A percentile compares a stretch with the other conserved stretches of the same genome.
These are phyloP conservation scores for Lucinisca nassula DNA, from an alignment of 2,888 invertebrate genomes.

Conservation along the genomic window DNA sequence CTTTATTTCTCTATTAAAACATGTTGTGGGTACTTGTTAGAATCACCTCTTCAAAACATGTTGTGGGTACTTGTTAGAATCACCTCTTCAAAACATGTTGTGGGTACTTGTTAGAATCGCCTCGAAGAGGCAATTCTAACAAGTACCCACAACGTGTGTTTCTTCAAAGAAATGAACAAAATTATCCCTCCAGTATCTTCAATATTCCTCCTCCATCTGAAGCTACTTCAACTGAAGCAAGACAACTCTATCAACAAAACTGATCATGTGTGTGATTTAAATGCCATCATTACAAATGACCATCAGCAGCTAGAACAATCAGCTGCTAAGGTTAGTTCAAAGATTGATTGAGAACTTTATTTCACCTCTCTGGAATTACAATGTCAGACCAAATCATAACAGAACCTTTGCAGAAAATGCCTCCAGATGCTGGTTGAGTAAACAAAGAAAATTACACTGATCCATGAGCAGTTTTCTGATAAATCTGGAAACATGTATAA, in stretches of 20 bases:
- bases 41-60: too few relatives aligned
- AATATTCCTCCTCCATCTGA: too few relatives aligned
- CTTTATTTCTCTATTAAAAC: too few relatives aligned
- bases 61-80: too few relatives aligned
- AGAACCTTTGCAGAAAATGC: not conserved
- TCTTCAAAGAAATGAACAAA: too few relatives aligned
- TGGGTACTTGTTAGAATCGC: too few relatives aligned
- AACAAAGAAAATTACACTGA: not conserved
- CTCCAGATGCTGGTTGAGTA: not conserved
- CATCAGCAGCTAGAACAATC: not conserved
- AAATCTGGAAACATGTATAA: too few relatives aligned
- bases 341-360: slow-evolving; percentile 9
- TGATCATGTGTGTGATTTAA: not conserved
- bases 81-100: too few relatives aligned
- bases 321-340: not conserved
- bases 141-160: too few relatives aligned
- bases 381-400: slow-evolving; percentile 11
- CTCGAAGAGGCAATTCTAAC: too few relatives aligned
- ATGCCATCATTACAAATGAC: not conserved
- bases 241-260: not conserved
- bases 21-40: too few relatives aligned
- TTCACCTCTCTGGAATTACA: slow-evolving; percentile 2
- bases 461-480: not conserved
- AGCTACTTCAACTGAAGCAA: not conserved
- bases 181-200: too few relatives aligned